A percentile compares a stretch with the other conserved stretches of the same genome.
These are phyloP conservation scores for Hipposideros armiger DNA, from an alignment of 2,113 vertebrate genomes.

Conservation along the genomic window DNA sequence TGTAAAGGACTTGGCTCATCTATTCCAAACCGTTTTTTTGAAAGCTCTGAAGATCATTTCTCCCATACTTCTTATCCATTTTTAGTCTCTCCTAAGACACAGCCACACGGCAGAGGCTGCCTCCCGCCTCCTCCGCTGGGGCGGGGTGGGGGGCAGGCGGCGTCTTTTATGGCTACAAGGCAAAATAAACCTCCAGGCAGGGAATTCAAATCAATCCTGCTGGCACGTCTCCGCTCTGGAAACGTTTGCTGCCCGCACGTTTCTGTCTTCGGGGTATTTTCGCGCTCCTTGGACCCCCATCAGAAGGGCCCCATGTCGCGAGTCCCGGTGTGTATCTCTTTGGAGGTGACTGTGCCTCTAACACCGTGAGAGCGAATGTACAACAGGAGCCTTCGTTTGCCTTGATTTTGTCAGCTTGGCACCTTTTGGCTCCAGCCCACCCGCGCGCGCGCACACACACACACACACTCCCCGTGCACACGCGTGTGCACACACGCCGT, in stretches of 20 bases:
- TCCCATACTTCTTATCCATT: conserved; percentile 68
- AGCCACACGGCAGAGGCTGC: too few relatives aligned
- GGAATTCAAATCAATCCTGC: too few relatives aligned
- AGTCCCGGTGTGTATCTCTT: conserved; percentile 41
- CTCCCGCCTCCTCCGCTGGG: too few relatives aligned
- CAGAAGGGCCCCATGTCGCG: conserved; percentile 61
- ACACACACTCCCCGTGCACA: too few relatives aligned
- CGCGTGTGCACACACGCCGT: neutral
- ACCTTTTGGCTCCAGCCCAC: neutral
- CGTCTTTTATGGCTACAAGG: too few relatives aligned
- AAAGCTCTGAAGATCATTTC: conserved; percentile 76
- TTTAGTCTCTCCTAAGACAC: too few relatives aligned
- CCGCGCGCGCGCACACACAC: neutral
- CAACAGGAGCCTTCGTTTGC: conserved; percentile 76
- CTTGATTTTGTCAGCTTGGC: conserved; percentile 72
- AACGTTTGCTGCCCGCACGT: too few relatives aligned
- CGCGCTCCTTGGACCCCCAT: too few relatives aligned
- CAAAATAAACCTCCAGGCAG: too few relatives aligned
- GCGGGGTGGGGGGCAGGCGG: too few relatives aligned
- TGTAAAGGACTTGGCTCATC: conserved; percentile 75
- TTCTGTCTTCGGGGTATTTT: too few relatives aligned
- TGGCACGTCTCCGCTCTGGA: too few relatives aligned
- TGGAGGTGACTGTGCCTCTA: conserved; percentile 81
- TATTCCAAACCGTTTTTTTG: conserved; percentile 69
- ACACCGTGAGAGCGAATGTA: conserved; percentile 53